Evolutionary conservation across 2,797 vertebrate genomes (phyloP), one percentile per base, ranked within the genome.

Genomic region (Gila robusta): DNA sequence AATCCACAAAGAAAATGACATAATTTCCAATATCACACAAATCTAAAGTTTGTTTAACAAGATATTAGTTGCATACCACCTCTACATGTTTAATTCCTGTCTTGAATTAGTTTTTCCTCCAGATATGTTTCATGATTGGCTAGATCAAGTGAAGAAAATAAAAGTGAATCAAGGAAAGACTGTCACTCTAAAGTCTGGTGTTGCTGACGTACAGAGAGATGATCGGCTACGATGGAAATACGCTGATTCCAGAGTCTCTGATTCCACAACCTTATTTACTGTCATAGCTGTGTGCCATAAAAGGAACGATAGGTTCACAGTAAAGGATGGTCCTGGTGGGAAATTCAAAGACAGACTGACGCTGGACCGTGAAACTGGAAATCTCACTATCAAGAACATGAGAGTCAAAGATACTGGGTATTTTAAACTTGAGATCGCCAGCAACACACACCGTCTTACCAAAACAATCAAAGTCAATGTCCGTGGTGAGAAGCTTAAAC

Each of bases 301-400:
- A 32, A 32, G 2, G 26, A 52, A 8, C 0, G 0, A 32, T 0
- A 49, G 4, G 44, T 0, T 28, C 2, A 0, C 2, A 26, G 3
- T 9, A 26, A 74, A 19, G 1, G 26, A 74, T 5, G 72, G 72
- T 19, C 44, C 44, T 32, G 44, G 0, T 11, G 44, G 44, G 4
- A 74, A 21, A 74, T 74, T 74, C 26, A 74, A 19, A 74, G 44
- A 74, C 72, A 49, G 44, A 19, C 72, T 74, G 4, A 9, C 1
- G 4, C 26, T 74, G 72, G 26, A 74, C 4, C 2, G 11, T 19
- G 8, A 49, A 44, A 74, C 72, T 74, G 71, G 71, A 73, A 73
- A 73, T 73, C 44, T 73, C 71, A 73, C n/a, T 0, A 73, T 73
- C n/a, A 6, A 73, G n/a, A 73, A 73, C 44, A 28, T 28, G n/a